Base-by-base conservation (phyloP, 2,888 invertebrate species). In the Luperina testacea region DNA sequence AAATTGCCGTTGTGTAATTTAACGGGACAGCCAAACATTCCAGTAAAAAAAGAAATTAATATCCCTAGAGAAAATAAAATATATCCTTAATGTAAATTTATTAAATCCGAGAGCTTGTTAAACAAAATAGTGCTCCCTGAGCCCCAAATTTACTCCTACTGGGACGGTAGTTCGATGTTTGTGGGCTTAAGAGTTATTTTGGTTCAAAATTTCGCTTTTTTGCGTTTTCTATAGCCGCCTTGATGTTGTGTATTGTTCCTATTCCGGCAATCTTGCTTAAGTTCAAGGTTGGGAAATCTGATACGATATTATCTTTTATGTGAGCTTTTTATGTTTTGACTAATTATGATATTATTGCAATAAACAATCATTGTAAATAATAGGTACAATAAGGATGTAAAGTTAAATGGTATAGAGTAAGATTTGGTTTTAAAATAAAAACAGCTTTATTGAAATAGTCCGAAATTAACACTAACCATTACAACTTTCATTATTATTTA, bases 101-200 rank as follows among this genome's bases (percentile, higher is more conserved):
- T 78, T 80, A 79, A 81, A 78, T 75, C 71, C 45, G 61, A 78
- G 67, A 75, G 74, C 71, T 85, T 78, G 72, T 79, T 85, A 75
- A 77, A 78, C 76, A 78, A 81, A 86, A 78, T 81, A 85, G 85
- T 79, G 75, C 82, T 80, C 79, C 75, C 77, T 72, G 38, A 72
- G 64, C 72, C 38, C 57, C 74, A 80, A 80, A 77, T 87, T 87
- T 78, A 78, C 77, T 74, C 42, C 24, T 27, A 73, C 59, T 61
- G 38, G 63, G 75, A 64, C 65, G 53, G 48, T 65, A 73, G 70
- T 65, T 76, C 67, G 45, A 70, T 76, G 72, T 78, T 74, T 42
- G 61, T 70, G 61, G 13, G 42, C 51, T 79, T 59, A 59, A 75
- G 32, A 77, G 27, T 65, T 78, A 75, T 72, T 80, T 72, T 71